Percentiles rank a stretch among this genome's conserved stretches.
Evolutionary conservation across 2,797 vertebrate species (phyloP).

Genomic region (Sorex maritimensis): DNA sequence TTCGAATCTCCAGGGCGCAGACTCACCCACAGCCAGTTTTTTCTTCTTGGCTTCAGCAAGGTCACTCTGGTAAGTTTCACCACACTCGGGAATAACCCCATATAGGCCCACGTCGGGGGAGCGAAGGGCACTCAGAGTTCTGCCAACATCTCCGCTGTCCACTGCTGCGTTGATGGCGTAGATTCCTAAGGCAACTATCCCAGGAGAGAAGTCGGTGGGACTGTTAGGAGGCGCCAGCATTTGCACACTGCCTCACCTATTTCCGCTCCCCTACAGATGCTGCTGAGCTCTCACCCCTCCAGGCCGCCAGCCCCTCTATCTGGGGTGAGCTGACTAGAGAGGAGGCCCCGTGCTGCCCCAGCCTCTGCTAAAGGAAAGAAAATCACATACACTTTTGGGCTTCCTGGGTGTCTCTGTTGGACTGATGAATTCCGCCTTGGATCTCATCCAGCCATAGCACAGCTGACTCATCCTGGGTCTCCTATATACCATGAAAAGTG

Average conservation of each 20-base stretch:
- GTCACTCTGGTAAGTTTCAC: constrained; percentile 94
- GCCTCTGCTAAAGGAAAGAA: not conserved
- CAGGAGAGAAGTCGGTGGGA: constrained; percentile 24
- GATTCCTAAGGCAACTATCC: constrained; percentile 95
- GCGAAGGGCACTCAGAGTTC: constrained; percentile 94
- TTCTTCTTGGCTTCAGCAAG: constrained; percentile 92
- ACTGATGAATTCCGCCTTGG: constrained; percentile 94
- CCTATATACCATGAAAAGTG: constrained; percentile 90
- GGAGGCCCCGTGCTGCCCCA: too few relatives aligned
- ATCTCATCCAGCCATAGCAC: constrained; percentile 99
- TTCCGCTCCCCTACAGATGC: too few relatives aligned
- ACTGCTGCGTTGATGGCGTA: constrained; percentile 96
- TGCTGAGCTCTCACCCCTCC: not conserved
- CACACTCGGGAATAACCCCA: constrained; percentile 96
- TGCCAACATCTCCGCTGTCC: constrained; percentile 91
- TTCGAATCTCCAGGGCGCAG: not conserved
- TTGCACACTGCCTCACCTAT: not conserved
- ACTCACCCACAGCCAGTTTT: constrained; percentile 93
- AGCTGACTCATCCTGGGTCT: constrained; percentile 97
- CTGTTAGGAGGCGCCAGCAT: not conserved
- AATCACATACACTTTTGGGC: constrained; percentile 94
- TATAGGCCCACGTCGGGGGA: constrained; percentile 95
- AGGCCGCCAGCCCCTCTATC: not conserved
- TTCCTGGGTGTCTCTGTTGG: constrained; percentile 96
- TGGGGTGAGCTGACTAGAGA: not conserved